Percentiles rank a stretch among this genome's conserved stretches.
phyloP scores from a whole-genome alignment of 2,888 invertebrate genomes.

The Drosophila siamana region DNA sequence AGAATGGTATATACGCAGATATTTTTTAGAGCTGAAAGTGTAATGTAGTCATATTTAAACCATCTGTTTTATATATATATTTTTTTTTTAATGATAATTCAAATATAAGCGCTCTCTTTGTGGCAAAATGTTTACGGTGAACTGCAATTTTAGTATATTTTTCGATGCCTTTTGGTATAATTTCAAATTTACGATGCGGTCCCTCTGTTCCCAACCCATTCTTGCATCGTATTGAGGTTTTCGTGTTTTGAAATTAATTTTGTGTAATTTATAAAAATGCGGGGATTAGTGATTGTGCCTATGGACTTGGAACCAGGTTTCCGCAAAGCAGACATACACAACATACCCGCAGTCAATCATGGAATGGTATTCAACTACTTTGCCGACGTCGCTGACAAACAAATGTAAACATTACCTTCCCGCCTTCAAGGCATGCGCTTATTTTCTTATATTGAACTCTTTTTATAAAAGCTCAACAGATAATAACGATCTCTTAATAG shows the following conservation, averaged over 20 bases:
- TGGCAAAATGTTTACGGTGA: background rate
- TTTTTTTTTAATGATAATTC: too few species aligned
- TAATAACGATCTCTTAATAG: slow-evolving; percentile 76
- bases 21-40: too few species aligned
- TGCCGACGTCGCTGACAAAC: slow-evolving; percentile 51
- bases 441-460: background rate
- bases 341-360: slow-evolving; percentile 76
- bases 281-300: slow-evolving; percentile 65
- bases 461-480: slow-evolving; percentile 42
- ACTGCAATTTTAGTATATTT: background rate
- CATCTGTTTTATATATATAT: too few species aligned
- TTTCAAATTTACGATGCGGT: background rate
- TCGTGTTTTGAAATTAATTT: slow-evolving; percentile 7
- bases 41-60: too few species aligned
- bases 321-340: slow-evolving; percentile 82
- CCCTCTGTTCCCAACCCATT: background rate
- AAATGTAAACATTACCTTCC: slow-evolving; percentile 43
- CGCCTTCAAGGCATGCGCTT: background rate
- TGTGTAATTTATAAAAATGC: slow-evolving; percentile 44
- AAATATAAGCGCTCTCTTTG: background rate
- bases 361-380: slow-evolving; percentile 82
- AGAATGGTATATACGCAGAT: too few species aligned
- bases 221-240: background rate
- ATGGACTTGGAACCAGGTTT: slow-evolving; percentile 83
- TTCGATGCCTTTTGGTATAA: background rate